Conservation (phyloP, 2,797 vertebrate genomes). For the Tapera naevia region DNA sequence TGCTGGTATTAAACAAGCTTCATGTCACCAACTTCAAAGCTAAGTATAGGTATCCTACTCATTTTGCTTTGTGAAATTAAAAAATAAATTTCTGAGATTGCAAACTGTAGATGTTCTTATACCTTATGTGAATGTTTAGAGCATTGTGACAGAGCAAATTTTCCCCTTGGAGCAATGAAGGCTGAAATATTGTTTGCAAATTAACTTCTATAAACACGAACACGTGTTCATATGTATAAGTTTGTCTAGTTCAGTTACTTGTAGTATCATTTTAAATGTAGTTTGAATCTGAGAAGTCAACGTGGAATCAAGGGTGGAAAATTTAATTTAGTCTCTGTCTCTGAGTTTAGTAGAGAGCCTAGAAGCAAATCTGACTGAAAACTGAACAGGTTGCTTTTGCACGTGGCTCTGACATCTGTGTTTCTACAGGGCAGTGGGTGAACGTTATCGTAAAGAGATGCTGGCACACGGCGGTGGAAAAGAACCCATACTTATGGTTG, state of each 20-base stretch:
- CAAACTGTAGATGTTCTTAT: background rate
- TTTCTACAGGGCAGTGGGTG: conserved; percentile 89
- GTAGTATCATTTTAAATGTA: background rate
- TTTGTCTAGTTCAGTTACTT: background rate
- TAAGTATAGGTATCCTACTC: background rate
- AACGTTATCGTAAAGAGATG: conserved; percentile 95
- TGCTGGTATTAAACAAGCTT: conserved; percentile 3
- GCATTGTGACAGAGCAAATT: background rate
- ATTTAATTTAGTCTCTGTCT: background rate
- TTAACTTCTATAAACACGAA: background rate
- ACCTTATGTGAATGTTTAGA: background rate
- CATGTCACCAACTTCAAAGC: conserved; percentile 24
- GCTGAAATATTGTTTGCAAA: background rate
- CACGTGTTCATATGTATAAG: background rate
- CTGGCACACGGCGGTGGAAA: conserved; percentile 92
- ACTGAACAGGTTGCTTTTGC: background rate
- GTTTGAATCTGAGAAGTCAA: conserved; percentile 8
- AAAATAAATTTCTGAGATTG: background rate
- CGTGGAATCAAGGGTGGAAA: background rate
- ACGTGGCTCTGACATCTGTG: conserved; percentile 71
- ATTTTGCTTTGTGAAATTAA: conserved; percentile 14
- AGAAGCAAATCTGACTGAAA: background rate
- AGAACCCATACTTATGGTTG: conserved; percentile 93
- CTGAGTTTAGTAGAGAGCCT: background rate
- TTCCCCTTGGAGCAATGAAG: background rate